phyloP scores from a whole-genome alignment of 2,888 invertebrate genomes.

The Lathronympha strigana region DNA sequence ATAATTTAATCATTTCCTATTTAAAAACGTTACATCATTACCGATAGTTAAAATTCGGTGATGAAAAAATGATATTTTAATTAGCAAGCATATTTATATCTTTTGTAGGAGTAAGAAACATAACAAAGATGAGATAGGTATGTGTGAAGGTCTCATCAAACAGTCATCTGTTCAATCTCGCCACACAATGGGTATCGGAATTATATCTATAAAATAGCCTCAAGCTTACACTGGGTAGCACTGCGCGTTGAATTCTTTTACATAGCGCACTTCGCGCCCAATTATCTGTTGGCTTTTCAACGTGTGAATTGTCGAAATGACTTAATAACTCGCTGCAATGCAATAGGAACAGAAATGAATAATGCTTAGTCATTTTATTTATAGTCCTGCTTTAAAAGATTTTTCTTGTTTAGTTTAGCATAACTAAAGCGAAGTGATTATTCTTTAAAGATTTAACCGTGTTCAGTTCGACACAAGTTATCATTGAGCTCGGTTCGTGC shows the following conservation, averaged over 20 bases:
- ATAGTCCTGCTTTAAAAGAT: no score
- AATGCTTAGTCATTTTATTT: not conserved
- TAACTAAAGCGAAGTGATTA: conserved; percentile 3
- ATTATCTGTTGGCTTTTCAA: conserved; percentile 16
- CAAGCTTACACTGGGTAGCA: not conserved
- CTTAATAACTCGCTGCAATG: not conserved
- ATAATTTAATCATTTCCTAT: not conserved
- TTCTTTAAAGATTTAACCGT: not conserved
- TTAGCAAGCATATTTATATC: not conserved
- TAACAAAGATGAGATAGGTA: conserved; percentile 12
- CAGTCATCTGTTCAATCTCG: conserved; percentile 28
- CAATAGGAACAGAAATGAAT: no score
- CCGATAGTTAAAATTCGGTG: no score
- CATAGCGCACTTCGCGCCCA: not conserved
- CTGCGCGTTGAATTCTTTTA: conserved; percentile 33
- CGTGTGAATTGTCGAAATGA: conserved; percentile 4
- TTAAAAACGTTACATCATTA: not conserved
- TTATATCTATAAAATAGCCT: conserved; percentile 26
- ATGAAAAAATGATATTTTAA: not conserved
- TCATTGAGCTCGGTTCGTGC: conserved; percentile 18
- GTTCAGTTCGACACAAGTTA: conserved; percentile 18
- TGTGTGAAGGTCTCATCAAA: conserved; percentile 28
- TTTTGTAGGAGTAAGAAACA: conserved; percentile 1
- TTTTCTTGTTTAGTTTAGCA: no score
- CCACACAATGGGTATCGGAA: conserved; percentile 33